Base-by-base conservation (phyloP, 1,140 invertebrate species). In the Bicyclus anynana region DNA sequence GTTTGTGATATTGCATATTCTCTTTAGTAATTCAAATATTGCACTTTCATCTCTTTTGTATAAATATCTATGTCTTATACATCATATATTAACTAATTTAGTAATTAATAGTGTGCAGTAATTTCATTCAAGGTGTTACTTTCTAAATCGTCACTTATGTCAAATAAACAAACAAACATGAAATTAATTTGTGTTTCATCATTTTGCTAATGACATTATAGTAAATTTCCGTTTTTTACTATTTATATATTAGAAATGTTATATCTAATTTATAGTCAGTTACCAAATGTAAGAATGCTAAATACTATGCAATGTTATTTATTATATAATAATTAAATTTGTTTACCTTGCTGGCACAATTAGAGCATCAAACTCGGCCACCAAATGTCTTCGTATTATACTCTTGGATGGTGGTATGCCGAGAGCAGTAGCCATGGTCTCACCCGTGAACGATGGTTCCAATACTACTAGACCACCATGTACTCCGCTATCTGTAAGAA, bases 391-490 rank as follows among this genome's bases (percentile, higher is more conserved):
- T 72, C 97, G 90, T 58, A 98, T 96, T 84, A 98, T 98, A 77
- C 96, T 96, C 78, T 97, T 97, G 4, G 96, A 96, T 5, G 96
- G 95, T 23, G 97, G 97, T 72, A 98, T 97, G 49, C 96, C 96
- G 29, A 98, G 87, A 7, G 96, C 96, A 13, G 96, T 96, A 29
- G 97, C 96, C 93, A 98, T 96, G 35, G 96, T 97, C 78, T 98
- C 97, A 20, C 96, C 95, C 52, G 94, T 97, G 86, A 98, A 97
- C 1, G 95, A 96, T 13, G 96, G 95, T 76, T 98, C 97, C 65
- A 98, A 84, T 27, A 98, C 96, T 14, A 97, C 95, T 55, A 98
- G 87, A 10, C 96, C 97, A 62, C 97, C 97, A 75, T 98, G 97
- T 0, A 98, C 96, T 65, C 97, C 97, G 77, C 95, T 97, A 77